Conservation (phyloP, 2,797 vertebrate genomes). For the Triplophysa yarkandensis region DNA sequence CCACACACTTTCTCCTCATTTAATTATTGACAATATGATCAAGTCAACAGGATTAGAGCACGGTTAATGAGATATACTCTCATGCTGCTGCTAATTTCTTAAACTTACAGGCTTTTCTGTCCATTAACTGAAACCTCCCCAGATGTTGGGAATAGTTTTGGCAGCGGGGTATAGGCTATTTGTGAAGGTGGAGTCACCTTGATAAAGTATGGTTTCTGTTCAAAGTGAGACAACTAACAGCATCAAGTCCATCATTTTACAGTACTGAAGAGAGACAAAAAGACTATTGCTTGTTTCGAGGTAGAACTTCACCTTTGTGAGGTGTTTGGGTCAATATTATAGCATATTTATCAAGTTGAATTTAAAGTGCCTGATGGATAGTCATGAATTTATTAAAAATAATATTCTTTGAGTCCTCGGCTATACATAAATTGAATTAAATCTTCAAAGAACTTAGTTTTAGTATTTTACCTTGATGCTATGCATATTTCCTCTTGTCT, state of each 20-base stretch:
- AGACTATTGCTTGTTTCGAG: not conserved
- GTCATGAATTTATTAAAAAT: too few relatives aligned
- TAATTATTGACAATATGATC: constrained; percentile 47
- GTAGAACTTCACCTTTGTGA: not conserved
- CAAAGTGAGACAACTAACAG: constrained; percentile 39
- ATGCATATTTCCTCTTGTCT: too few relatives aligned
- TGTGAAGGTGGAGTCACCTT: constrained; percentile 58
- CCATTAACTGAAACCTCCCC: constrained; percentile 50
- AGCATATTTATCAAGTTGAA: too few relatives aligned
- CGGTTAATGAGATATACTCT: constrained; percentile 52
- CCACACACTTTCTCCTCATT: constrained; percentile 23
- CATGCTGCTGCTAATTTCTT: constrained; percentile 50
- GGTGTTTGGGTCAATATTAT: too few relatives aligned
- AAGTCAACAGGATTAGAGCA: constrained; percentile 54
- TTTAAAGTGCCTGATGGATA: too few relatives aligned
- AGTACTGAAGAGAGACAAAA: not conserved
- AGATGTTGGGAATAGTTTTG: constrained; percentile 39
- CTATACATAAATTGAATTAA: too few relatives aligned
- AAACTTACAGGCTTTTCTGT: constrained; percentile 53
- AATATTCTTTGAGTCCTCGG: too few relatives aligned
- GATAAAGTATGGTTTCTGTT: constrained; percentile 43
- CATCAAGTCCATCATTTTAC: constrained; percentile 11
- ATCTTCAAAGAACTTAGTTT: too few relatives aligned
- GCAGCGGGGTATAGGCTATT: constrained; percentile 44
- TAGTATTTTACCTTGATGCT: too few relatives aligned